Evolutionary conservation across 1,140 invertebrate species (phyloP), one percentile per base, ranked within the genome.

Genomic region (Drosophila aff.): DNA sequence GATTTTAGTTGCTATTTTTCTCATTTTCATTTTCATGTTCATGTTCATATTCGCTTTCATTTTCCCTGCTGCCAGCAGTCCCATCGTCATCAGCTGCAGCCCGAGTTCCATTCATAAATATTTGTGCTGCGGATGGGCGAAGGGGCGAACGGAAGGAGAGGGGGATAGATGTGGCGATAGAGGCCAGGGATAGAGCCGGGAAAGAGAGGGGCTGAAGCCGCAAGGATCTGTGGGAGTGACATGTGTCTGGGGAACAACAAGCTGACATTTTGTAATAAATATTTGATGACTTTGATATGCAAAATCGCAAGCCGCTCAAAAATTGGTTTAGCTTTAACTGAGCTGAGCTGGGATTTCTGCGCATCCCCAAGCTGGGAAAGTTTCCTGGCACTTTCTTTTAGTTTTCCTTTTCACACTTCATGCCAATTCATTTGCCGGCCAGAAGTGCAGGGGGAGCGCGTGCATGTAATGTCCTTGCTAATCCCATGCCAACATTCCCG

Each of bases 221-320:
- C 58, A 61, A 53, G 40, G 43, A 43, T 31, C 57, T 55, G 50
- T 75, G 50, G 58, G 65, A 60, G 50, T 77, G 72, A 50, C 76
- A 67, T 58, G 58, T 76, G 71, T 76, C 81, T 79, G 53, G 62
- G 76, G 76, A 76, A 79, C 77, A 72, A 79, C 76, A 79, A 79
- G 76, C 76, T 79, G 77, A 81, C 79, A 81, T 81, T 75, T 79
- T 74, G 63, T 81, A 81, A 81, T 81, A 81, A 81, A 81, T 81
- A 81, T 81, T 81, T 81, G 77, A 81, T 80, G 77, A 69, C 77
- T 81, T 81, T 81, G 71, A 75, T 81, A 80, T 80, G 78, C 75
- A 79, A 79, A 79, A 79, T 78, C 76, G 66, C 66, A 71, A 62
- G 76, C 65, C 76, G 76, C 76, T 79, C 75, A 79, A 78, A 79